Base-by-base conservation (phyloP, 2,888 invertebrate genomes). In the Eretmocerus hayati region DNA sequence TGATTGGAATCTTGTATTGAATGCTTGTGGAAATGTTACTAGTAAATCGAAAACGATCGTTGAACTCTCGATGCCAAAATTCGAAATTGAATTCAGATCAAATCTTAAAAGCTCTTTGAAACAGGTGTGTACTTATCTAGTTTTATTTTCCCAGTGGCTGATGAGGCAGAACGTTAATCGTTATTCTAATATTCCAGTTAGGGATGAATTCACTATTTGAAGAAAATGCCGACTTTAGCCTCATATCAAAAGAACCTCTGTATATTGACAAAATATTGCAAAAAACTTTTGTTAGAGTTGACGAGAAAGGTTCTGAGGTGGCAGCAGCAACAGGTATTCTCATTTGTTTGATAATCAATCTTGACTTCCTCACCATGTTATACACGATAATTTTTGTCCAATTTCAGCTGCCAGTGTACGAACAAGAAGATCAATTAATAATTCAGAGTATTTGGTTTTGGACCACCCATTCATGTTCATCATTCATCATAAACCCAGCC, bases 291-390 rank as follows among this genome's bases (percentile, higher is more conserved):
- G 67, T 80, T 43, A 74, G 77, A 54, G 75, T 79, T 3, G 73
- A 76, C 53, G 79, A 80, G 63, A 67, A 75, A 59, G 79, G 79
- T 18, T 76, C 75, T 5, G 79, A 78, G 63, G 79, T 79, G 31
- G 76, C 78, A 26, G 78, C 76, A 11, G 75, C 75, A 21, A 76
- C 78, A 55, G 75, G 77, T 77, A 62, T 59, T n/a, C n/a, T n/a
- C n/a, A n/a, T 57, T 42, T 48, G 52, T 39, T 52, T 42, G 6
- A 37, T 42, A 40, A 23, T 22, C 46, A 38, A 38, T 48, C 18
- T 39, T 15, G 9, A n/a, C n/a, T n/a, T n/a, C n/a, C n/a, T n/a
- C n/a, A n/a, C n/a, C n/a, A n/a, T n/a, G n/a, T 9, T n/a, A 33
- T n/a, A n/a, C 33, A 33, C 5, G 15, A 33, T 13, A 26, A 22